Percentiles rank a stretch among this genome's conserved stretches.
Evolutionary conservation across 2,113 vertebrate species (phyloP).

Genomic region (Alosa alosa): DNA sequence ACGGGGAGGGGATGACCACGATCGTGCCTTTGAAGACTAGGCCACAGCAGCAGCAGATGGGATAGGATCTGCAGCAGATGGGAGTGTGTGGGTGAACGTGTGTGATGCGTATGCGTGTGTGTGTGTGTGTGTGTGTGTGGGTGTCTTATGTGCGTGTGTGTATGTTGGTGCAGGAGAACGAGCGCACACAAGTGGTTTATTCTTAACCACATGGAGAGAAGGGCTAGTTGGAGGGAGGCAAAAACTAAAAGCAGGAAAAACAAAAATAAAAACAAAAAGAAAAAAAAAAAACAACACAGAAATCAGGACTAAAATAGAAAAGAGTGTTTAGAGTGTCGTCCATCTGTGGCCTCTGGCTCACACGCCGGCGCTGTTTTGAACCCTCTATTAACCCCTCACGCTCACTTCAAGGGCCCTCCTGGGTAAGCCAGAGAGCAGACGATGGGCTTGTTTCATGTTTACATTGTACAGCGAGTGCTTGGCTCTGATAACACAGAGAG

Average conservation of each 20-base stretch:
- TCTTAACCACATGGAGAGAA: conserved; percentile 53
- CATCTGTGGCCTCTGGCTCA: conserved; percentile 48
- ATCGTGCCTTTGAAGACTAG: background rate
- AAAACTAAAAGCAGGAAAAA: conserved; percentile 32
- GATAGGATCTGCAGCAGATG: background rate
- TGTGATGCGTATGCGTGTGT: background rate
- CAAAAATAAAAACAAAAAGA: conserved; percentile 18
- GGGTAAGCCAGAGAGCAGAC: background rate
- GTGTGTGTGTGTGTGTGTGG: too few species aligned
- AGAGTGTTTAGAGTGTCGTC: conserved; percentile 21
- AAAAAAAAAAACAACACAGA: conserved; percentile 18
- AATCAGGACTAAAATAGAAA: conserved; percentile 37
- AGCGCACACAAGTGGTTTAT: conserved; percentile 61
- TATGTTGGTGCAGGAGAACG: background rate
- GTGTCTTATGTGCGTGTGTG: background rate
- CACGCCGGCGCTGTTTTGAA: conserved; percentile 30
- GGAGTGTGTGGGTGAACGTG: background rate
- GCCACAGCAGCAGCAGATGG: conserved; percentile 6
- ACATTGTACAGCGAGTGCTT: background rate
- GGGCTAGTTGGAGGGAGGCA: conserved; percentile 36
- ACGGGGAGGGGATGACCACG: background rate
- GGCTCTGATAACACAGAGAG: background rate
- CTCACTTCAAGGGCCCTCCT: background rate
- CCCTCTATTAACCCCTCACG: conserved; percentile 6
- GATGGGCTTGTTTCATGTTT: background rate